A percentile compares a stretch with the other conserved stretches of the same genome.
Evolutionary conservation across 2,797 vertebrate genomes (phyloP).

Genomic region (Malurus leucopterus): DNA sequence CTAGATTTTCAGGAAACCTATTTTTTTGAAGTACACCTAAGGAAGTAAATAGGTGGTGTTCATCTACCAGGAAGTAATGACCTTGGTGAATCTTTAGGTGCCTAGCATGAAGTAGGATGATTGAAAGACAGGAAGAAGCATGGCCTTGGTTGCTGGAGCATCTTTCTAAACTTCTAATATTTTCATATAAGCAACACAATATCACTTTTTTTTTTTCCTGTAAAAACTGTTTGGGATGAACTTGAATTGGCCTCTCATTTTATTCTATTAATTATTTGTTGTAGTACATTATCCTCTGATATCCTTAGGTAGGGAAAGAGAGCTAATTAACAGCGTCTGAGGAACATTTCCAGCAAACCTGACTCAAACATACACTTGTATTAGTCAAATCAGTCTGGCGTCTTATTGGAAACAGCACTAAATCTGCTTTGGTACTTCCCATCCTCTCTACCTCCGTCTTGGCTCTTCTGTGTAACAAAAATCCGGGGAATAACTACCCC

Average conservation of each 20-base stretch:
- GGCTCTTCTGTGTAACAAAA: neutral
- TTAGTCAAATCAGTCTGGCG: neutral
- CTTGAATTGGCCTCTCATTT: neutral
- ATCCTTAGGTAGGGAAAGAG: neutral
- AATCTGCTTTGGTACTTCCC: neutral
- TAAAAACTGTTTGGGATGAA: neutral
- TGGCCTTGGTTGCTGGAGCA: neutral
- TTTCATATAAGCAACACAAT: neutral
- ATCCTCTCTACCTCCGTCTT: neutral
- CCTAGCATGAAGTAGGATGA: neutral
- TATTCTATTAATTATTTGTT: neutral
- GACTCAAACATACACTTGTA: too few relatives aligned
- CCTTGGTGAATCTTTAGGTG: neutral
- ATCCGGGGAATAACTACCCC: neutral
- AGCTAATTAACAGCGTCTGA: neutral
- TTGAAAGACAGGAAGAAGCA: neutral
- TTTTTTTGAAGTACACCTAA: neutral
- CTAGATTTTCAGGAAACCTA: neutral
- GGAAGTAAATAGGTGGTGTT: neutral
- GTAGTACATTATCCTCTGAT: neutral
- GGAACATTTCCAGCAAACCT: neutral
- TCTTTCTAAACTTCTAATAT: neutral
- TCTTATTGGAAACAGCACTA: neutral
- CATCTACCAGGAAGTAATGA: neutral
- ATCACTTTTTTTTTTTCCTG: neutral